A percentile compares a stretch with the other conserved stretches of the same genome.
phyloP scores from a whole-genome alignment of 2,888 invertebrate genomes.

The Drosophila glabriapex region DNA sequence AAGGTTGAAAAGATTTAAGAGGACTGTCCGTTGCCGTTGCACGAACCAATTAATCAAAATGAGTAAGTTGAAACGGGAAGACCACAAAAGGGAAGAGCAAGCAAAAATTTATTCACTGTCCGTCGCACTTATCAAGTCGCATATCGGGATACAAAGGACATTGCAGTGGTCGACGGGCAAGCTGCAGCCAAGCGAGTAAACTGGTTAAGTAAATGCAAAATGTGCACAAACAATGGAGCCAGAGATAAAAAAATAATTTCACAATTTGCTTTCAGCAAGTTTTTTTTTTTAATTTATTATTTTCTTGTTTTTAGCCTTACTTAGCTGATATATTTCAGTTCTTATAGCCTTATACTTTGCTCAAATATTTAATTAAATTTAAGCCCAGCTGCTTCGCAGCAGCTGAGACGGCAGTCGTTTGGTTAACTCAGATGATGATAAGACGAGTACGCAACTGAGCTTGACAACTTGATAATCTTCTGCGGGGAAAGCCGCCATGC shows the following conservation, averaged over 20 bases:
- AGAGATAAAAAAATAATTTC: conserved; percentile 43
- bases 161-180: conserved; percentile 60
- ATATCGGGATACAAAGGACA: conserved; percentile 44
- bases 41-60: conserved; percentile 56
- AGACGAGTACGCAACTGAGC: conserved; percentile 15
- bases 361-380: conserved; percentile 61
- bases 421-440: conserved; percentile 54
- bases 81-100: conserved; percentile 1
- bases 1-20: conserved; percentile 2
- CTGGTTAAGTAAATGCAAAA: conserved; percentile 72
- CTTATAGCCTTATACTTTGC: conserved; percentile 24
- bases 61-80: conserved; percentile 2
- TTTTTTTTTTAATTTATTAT: conserved; percentile 12
- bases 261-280: not conserved
- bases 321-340: conserved; percentile 40
- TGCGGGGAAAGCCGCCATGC: conserved; percentile 29
- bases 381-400: conserved; percentile 37
- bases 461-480: conserved; percentile 66
- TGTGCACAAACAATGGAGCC: conserved; percentile 48
- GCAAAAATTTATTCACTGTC: conserved; percentile 36
- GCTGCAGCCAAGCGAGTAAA: conserved; percentile 66
- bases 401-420: conserved; percentile 34
- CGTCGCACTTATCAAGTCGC: conserved; percentile 34
- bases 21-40: not conserved
- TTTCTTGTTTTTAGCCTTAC: conserved; percentile 4